Base-by-base conservation (phyloP, 2,888 invertebrate species). In the Drosophila helvetica region DNA sequence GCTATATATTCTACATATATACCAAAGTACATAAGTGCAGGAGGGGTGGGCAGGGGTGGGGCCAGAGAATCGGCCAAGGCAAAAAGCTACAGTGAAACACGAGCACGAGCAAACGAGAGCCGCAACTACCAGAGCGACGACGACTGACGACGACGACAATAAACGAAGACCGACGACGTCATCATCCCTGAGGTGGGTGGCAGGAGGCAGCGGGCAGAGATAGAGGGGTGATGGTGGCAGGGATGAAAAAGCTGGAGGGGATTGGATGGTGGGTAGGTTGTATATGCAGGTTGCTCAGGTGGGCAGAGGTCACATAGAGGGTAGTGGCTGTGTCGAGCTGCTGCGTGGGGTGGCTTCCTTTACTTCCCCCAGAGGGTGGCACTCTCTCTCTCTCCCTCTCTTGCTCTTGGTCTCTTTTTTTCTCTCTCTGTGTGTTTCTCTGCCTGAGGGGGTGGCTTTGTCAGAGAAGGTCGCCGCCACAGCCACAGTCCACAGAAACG, bases 11-110 rank as follows among this genome's bases (percentile, higher is more conserved):
- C 22, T 22, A 54, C 51, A 66, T 64, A 50, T 19, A 50, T 27
- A 43, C 43, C 15, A 0, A 2, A 38, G n/a, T 38, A 38, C 38
- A 38, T 38, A 38, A 38, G 38, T 38, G 38, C 15, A 7, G 30
- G 10, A 9, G 3, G 3, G 30, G 1, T 30, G 30, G 12, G 25
- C 12, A 19, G 17, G 54, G 54, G 30, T 33, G 12, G 63, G 15
- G 53, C 18, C 58, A 70, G 68, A 75, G 77, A 78, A 81, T 79
- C 89, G 89, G 87, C 87, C 89, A 87, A 87, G 89, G 89, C 89
- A 89, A 89, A 76, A 63, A 63, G 38, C 71, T 74, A 65, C 70
- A 71, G 25, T 33, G 54, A 62, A 56, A 51, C 58, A 45, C 68
- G 72, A 69, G 45, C 53, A 43, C 51, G 72, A 69, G 45, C 53